A percentile compares a stretch with the other conserved stretches of the same genome.
These are phyloP conservation scores for Zaprionus bogoriensis DNA, from an alignment of 2,888 invertebrate genomes.

Conservation along the genomic window DNA sequence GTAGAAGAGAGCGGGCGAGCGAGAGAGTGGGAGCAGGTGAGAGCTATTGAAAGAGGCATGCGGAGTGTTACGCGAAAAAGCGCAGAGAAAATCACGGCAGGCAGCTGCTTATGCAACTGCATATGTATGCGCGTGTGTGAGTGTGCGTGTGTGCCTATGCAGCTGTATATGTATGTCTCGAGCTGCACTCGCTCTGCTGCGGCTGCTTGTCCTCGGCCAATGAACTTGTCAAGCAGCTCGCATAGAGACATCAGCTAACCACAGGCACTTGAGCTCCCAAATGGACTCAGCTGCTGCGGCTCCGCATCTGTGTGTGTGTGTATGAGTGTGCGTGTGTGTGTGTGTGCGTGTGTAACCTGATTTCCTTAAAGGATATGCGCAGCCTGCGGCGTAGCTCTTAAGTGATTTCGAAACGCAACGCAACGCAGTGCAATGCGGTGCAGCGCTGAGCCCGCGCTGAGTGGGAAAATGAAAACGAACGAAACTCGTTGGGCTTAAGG, in stretches of 20 bases:
- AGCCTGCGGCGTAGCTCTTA: conserved; percentile 67
- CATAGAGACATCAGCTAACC: conserved; percentile 42
- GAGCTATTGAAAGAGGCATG: too few species aligned
- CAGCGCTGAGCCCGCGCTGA: too few species aligned
- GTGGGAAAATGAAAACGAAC: too few species aligned
- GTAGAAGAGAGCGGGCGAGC: too few species aligned
- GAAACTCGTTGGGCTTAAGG: background rate
- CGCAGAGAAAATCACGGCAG: background rate
- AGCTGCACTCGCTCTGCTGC: background rate
- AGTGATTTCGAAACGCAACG: conserved; percentile 65
- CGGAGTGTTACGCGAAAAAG: too few species aligned
- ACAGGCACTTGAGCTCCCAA: conserved; percentile 57
- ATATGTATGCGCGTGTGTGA: background rate
- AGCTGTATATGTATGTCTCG: background rate
- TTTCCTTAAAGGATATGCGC: conserved; percentile 70
- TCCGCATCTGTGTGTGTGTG: conserved; percentile 1
- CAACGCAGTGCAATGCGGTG: too few species aligned
- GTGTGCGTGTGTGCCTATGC: background rate
- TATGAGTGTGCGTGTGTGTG: background rate
- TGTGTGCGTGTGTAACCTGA: conserved; percentile 65
- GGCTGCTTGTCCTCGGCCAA: conserved; percentile 44
- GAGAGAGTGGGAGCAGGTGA: too few species aligned
- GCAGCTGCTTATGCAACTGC: background rate
- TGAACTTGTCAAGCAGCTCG: conserved; percentile 55
- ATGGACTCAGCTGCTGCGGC: conserved; percentile 31